Conservation (phyloP, 1,140 invertebrate genomes). For the Sarcophaga peregrina region DNA sequence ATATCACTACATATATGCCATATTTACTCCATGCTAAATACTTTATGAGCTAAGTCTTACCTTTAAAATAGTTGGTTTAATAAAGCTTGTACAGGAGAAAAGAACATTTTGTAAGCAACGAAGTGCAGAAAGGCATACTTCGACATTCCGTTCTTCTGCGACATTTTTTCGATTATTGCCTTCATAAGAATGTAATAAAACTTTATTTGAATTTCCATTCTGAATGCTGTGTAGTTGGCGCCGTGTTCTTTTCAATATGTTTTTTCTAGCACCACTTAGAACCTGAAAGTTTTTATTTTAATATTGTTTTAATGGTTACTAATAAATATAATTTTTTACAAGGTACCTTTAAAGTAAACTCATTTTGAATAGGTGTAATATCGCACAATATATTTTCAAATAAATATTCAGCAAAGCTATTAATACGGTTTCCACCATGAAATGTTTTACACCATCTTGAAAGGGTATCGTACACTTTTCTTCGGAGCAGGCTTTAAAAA, state of each 20-base stretch:
- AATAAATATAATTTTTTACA: neutral
- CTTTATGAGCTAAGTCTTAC: neutral
- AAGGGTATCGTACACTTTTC: constrained; percentile 30
- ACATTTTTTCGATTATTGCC: constrained; percentile 21
- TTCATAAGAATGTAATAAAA: constrained; percentile 42
- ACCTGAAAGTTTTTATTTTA: constrained; percentile 38
- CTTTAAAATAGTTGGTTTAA: constrained; percentile 40
- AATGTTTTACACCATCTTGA: constrained; percentile 43
- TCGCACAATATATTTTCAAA: constrained; percentile 43
- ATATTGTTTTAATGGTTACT: neutral
- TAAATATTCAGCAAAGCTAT: constrained; percentile 43
- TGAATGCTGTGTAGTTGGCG: constrained; percentile 44
- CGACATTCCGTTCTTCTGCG: constrained; percentile 41
- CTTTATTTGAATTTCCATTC: constrained; percentile 44
- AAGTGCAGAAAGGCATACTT: constrained; percentile 38
- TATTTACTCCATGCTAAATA: no score
- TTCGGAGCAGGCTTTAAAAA: constrained; percentile 19
- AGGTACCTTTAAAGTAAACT: constrained; percentile 44
- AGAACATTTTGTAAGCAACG: constrained; percentile 41
- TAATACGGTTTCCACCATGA: constrained; percentile 35
- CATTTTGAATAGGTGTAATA: constrained; percentile 45
- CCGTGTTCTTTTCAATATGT: constrained; percentile 46
- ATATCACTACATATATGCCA: no score
- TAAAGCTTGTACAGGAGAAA: constrained; percentile 11
- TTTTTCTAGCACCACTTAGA: constrained; percentile 41